Evolutionary conservation across 2,888 invertebrate genomes (phyloP), one percentile per base, ranked within the genome.

Genomic region (Tuberolachnus salignus): DNA sequence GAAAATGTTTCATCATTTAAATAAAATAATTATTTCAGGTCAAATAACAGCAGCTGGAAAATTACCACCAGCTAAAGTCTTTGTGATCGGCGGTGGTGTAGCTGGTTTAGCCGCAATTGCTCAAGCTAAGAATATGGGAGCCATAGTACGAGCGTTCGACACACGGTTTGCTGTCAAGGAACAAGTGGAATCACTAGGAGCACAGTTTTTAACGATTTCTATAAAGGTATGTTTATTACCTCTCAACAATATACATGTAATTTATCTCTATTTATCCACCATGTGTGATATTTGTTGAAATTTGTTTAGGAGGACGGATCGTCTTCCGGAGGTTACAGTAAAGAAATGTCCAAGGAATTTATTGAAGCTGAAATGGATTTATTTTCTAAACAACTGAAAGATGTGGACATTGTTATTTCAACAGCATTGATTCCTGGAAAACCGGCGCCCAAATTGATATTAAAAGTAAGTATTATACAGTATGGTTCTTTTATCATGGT

Each of bases 1-100:
- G 11, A 23, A 66, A n/a, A 66, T 16, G 9, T n/a, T 66, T n/a
- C n/a, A 21, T 46, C 44, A 63, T 63, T n/a, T 53, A 73, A 64
- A 44, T 53, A 53, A 44, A 44, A 23, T 61, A 34, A 19, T n/a
- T n/a, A 80, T 83, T 82, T n/a, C 84, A 92, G 92, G 93, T 83
- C 94, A 94, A 87, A 95, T 95, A 85, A 95, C 94, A 14, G 94
- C 94, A 0, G 94, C 94, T 6, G 94, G 93, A 0, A 93, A 94
- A 84, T 93, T 95, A 26, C 94, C 94, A 0, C 95, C 95, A 10
- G 94, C 94, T 73, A 94, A 94, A 85, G 92, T 95, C 82, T 87
- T 95, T 82, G 91, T 95, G 53, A 91, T 95, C 83, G 95, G 95
- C 81, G 95, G 94, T 69, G 95, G 95, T 72, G 95, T 95, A 64